Conservation (phyloP, 23 tunicate species). For the Corella eumyota region DNA sequence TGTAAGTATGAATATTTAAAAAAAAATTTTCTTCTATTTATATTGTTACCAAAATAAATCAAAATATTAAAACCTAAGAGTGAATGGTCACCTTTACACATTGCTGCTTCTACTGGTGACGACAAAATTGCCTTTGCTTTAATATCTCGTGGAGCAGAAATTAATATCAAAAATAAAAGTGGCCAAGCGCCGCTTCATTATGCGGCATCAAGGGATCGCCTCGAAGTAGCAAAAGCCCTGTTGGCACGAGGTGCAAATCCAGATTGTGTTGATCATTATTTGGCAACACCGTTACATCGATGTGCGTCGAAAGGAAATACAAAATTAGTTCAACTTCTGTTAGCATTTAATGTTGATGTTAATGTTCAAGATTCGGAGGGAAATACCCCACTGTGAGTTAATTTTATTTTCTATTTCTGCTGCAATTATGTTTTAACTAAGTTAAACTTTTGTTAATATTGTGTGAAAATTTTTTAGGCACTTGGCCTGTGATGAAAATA, state of each 20-base stretch:
- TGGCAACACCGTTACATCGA: constrained; percentile 81
- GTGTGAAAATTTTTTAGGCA: constrained; percentile 28
- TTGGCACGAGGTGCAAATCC: constrained; percentile 91
- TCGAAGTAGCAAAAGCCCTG: constrained; percentile 54
- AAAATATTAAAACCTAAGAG: constrained; percentile 14
- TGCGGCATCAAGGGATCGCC: constrained; percentile 73
- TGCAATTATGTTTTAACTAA: background rate
- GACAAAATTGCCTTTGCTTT: constrained; percentile 35
- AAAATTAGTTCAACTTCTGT: constrained; percentile 60
- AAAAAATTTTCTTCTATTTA: too few relatives aligned
- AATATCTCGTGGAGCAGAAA: constrained; percentile 60
- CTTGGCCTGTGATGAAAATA: constrained; percentile 80
- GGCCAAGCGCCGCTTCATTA: constrained; percentile 88
- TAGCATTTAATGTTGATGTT: constrained; percentile 61
- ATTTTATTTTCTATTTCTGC: background rate
- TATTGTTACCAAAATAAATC: too few relatives aligned
- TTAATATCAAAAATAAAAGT: constrained; percentile 31
- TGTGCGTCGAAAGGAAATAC: constrained; percentile 87
- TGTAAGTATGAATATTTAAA: too few relatives aligned
- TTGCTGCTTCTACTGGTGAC: constrained; percentile 81
- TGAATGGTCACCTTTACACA: constrained; percentile 82
- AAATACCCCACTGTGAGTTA: constrained; percentile 69
- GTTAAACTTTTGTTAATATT: background rate
- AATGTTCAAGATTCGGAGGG: constrained; percentile 75
- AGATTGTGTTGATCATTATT: constrained; percentile 49